A percentile compares a stretch with the other conserved stretches of the same genome.
These are phyloP conservation scores for Philhelius pedissequus DNA, from an alignment of 2,888 invertebrate species.

Conservation along the genomic window DNA sequence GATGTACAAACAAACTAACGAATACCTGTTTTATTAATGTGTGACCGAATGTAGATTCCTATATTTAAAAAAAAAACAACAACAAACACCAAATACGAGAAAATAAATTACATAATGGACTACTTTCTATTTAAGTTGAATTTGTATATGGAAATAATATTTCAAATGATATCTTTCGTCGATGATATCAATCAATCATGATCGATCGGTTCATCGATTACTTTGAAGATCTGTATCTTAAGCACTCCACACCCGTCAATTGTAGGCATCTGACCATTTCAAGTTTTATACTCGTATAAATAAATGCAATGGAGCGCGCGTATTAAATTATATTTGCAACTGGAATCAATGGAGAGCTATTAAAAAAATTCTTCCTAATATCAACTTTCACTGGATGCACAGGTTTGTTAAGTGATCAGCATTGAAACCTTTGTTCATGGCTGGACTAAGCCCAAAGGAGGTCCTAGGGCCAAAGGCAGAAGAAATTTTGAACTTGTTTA, in stretches of 20 bases:
- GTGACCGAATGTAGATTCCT: conserved; percentile 20
- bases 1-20: not conserved
- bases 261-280: conserved; percentile 5
- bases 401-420: not conserved
- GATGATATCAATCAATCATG: conserved; percentile 33
- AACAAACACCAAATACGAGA: not conserved
- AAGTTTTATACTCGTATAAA: not conserved
- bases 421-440: not conserved
- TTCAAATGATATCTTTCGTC: conserved; percentile 36
- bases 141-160: not conserved
- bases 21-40: conserved; percentile 27
- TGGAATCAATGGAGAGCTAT: conserved; percentile 23
- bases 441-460: not conserved
- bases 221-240: conserved; percentile 16
- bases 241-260: not conserved
- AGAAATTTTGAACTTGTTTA: not conserved
- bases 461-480: not conserved
- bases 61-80: conserved; percentile 22
- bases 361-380: conserved; percentile 55
- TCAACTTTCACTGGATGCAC: conserved; percentile 51
- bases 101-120: conserved; percentile 50
- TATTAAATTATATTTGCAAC: conserved; percentile 46
- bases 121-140: conserved; percentile 51
- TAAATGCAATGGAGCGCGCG: not conserved
- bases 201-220: conserved; percentile 26